Percentiles rank a stretch among this genome's conserved stretches.
Conservation (phyloP, 2,888 invertebrate species). For the Diadegma fenestrale region DNA sequence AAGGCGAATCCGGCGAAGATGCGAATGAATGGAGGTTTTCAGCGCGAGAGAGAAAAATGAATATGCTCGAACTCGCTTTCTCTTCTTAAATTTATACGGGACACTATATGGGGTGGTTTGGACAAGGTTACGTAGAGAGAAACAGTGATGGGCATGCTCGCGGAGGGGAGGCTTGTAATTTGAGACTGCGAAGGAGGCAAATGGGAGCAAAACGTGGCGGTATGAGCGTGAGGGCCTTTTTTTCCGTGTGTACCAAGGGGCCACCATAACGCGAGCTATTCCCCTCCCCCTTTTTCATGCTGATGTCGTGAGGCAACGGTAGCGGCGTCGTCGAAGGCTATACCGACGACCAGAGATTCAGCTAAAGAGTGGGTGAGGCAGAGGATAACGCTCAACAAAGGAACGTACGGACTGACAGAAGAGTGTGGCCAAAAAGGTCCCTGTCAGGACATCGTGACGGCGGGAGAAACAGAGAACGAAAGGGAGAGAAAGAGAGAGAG, state of each 20-base stretch:
- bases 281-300: not conserved
- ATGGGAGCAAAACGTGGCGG: constrained; percentile 72
- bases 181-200: constrained; percentile 77
- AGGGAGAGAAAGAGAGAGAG: constrained; percentile 22
- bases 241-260: constrained; percentile 11
- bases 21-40: constrained; percentile 69
- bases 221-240: constrained; percentile 65
- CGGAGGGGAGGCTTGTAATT: constrained; percentile 68
- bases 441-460: constrained; percentile 79
- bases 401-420: constrained; percentile 76
- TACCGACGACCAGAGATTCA: constrained; percentile 70
- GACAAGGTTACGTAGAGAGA: constrained; percentile 13
- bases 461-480: constrained; percentile 22
- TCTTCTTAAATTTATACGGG: constrained; percentile 7
- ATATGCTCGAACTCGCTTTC: constrained; percentile 3
- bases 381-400: constrained; percentile 77
- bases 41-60: constrained; percentile 48
- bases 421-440: constrained; percentile 39
- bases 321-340: constrained; percentile 36
- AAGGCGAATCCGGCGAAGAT: constrained; percentile 79
- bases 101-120: constrained; percentile 39
- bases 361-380: constrained; percentile 75
- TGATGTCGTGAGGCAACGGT: constrained; percentile 23
- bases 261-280: constrained; percentile 11
- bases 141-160: constrained; percentile 29